These are phyloP conservation scores for Drosophila emarginata DNA, from an alignment of 2,888 invertebrate genomes.

Conservation along the genomic window DNA sequence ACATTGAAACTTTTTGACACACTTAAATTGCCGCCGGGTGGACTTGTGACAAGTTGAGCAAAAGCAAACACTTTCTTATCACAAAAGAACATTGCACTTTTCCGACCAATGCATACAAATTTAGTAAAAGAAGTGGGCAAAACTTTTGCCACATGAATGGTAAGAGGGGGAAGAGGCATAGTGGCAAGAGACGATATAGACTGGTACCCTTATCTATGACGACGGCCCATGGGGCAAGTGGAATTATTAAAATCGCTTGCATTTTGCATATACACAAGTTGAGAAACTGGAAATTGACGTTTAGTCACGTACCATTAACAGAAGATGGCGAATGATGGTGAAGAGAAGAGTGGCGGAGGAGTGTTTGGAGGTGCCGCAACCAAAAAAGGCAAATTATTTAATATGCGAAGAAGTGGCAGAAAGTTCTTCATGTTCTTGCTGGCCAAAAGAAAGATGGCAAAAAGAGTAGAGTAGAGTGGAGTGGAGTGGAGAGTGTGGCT, in stretches of 20 bases:
- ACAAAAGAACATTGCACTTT: constrained; percentile 66
- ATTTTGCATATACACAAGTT: constrained; percentile 41
- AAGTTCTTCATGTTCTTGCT: constrained; percentile 55
- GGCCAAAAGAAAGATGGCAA: not conserved
- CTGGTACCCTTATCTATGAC: constrained; percentile 57
- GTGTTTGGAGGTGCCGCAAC: constrained; percentile 21
- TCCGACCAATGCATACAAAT: constrained; percentile 45
- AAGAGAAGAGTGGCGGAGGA: not conserved
- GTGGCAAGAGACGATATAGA: not conserved
- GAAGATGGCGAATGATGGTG: not conserved
- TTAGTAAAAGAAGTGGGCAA: constrained; percentile 17
- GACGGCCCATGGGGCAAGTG: constrained; percentile 43
- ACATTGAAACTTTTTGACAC: constrained; percentile 68
- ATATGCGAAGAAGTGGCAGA: constrained; percentile 73
- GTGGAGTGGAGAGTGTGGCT: constrained; percentile 43
- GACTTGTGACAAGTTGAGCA: constrained; percentile 25
- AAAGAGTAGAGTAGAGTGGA: too few relatives aligned
- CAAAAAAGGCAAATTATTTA: constrained; percentile 66
- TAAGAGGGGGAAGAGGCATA: not conserved
- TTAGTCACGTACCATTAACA: constrained; percentile 69
- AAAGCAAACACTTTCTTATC: constrained; percentile 59
- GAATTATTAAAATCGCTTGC: constrained; percentile 71
- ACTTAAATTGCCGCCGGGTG: constrained; percentile 59
- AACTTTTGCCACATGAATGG: constrained; percentile 31
- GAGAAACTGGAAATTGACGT: constrained; percentile 63